phyloP scores from a whole-genome alignment of 2,888 invertebrate genomes.

The Diploptera punctata region DNA sequence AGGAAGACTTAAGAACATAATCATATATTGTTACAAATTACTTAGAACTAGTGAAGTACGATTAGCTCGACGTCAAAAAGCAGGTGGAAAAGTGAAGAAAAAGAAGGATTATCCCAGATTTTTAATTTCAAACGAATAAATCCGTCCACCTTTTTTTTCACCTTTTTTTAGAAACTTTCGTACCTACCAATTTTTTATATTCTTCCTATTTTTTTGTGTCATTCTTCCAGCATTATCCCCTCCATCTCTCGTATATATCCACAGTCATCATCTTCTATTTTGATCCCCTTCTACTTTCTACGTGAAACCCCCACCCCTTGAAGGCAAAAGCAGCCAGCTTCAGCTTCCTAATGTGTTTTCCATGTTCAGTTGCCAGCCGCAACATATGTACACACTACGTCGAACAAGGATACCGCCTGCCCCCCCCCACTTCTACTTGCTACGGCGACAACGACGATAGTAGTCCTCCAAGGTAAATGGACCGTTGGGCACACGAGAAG shows the following conservation, averaged over 20 bases:
- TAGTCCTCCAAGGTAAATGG: conserved; percentile 19
- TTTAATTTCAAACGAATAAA: background rate
- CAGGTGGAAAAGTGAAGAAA: too few relatives aligned
- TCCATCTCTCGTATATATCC: conserved; percentile 9
- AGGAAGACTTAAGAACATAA: too few relatives aligned
- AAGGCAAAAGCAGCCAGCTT: conserved; percentile 3
- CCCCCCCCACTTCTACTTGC: background rate
- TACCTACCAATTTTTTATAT: background rate
- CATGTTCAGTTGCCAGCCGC: conserved; percentile 56
- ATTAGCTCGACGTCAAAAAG: too few relatives aligned
- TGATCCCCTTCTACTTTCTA: conserved; percentile 1
- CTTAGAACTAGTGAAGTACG: too few relatives aligned
- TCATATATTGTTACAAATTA: too few relatives aligned
- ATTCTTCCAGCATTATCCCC: conserved; percentile 24
- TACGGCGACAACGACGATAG: background rate
- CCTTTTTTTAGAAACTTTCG: too few relatives aligned
- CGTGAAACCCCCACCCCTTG: background rate
- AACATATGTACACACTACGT: conserved; percentile 56
- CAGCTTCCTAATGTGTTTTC: conserved; percentile 56
- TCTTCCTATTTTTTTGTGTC: conserved; percentile 15
- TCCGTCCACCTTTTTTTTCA: too few relatives aligned
- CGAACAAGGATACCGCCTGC: conserved; percentile 35
- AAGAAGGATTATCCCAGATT: too few relatives aligned
- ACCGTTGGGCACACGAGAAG: background rate
- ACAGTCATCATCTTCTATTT: conserved; percentile 1